Evolutionary conservation across 2,888 invertebrate species (phyloP).

Genomic region (Cryptocheilus praepositus): DNA sequence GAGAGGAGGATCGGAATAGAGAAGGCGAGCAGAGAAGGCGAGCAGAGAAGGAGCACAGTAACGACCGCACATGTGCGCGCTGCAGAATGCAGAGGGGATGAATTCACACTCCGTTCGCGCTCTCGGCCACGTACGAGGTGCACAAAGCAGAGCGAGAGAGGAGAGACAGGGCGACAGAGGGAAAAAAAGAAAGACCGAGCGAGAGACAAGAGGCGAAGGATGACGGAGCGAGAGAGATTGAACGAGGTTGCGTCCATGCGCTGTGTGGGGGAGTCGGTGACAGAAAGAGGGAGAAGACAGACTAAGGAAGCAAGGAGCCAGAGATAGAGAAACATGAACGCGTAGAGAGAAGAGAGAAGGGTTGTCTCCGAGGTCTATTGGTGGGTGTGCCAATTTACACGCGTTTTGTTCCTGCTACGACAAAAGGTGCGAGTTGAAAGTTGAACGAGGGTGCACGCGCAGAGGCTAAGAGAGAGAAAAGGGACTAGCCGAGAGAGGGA

Average conservation of each 20-base stretch:
- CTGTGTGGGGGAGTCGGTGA: background rate
- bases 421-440: slow-evolving; percentile 67
- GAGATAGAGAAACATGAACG: slow-evolving; percentile 12
- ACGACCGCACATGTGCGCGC: slow-evolving; percentile 19
- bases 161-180: slow-evolving; percentile 38
- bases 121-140: slow-evolving; percentile 44
- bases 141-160: slow-evolving; percentile 33
- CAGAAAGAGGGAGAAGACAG: slow-evolving; percentile 3
- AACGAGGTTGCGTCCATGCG: background rate
- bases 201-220: background rate
- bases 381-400: slow-evolving; percentile 70
- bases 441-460: slow-evolving; percentile 44
- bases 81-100: slow-evolving; percentile 42
- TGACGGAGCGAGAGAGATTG: background rate
- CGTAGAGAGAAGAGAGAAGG: slow-evolving; percentile 13
- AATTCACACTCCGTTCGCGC: slow-evolving; percentile 59
- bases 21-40: background rate
- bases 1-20: slow-evolving; percentile 9
- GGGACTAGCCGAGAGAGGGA: slow-evolving; percentile 14
- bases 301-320: slow-evolving; percentile 11
- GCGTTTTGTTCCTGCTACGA: slow-evolving; percentile 68
- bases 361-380: slow-evolving; percentile 52
- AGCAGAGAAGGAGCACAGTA: slow-evolving; percentile 1
- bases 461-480: slow-evolving; percentile 34
- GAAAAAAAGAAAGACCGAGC: slow-evolving; percentile 22